Percentiles rank a stretch among this genome's conserved stretches.
These are phyloP conservation scores for Dexiosoma caninum DNA, from an alignment of 2,888 invertebrate genomes.

Conservation along the genomic window DNA sequence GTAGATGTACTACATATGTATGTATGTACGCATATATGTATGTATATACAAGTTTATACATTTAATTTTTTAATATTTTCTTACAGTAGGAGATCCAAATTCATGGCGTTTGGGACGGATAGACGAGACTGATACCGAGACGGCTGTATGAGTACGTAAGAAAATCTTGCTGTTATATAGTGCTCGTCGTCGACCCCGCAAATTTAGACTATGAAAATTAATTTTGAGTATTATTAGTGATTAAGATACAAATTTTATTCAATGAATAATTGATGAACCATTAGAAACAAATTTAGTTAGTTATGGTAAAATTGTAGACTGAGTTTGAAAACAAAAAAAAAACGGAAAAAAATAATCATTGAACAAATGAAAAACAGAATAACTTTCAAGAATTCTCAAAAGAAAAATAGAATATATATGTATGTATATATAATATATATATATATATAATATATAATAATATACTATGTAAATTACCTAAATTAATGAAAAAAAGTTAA, in stretches of 20 bases:
- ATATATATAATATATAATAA: no score
- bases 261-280: constrained; percentile 52
- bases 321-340: neutral
- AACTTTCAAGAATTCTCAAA: no score
- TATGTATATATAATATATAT: no score
- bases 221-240: constrained; percentile 75
- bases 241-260: constrained; percentile 65
- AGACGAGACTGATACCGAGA: constrained; percentile 89
- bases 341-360: neutral
- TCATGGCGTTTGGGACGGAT: constrained; percentile 89
- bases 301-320: constrained; percentile 3
- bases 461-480: no score
- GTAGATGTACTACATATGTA: neutral
- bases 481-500: no score
- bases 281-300: constrained; percentile 35
- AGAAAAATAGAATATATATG: no score
- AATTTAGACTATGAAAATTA: constrained; percentile 71
- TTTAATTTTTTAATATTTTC: constrained; percentile 14
- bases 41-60: no score
- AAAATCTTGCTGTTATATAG: constrained; percentile 53
- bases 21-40: no score
- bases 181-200: constrained; percentile 56
- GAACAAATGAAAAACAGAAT: neutral
- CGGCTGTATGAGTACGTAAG: constrained; percentile 83
- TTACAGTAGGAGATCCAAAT: constrained; percentile 85